Evolutionary conservation across 1,140 invertebrate species (phyloP).

Genomic region (Bombus ignitus): DNA sequence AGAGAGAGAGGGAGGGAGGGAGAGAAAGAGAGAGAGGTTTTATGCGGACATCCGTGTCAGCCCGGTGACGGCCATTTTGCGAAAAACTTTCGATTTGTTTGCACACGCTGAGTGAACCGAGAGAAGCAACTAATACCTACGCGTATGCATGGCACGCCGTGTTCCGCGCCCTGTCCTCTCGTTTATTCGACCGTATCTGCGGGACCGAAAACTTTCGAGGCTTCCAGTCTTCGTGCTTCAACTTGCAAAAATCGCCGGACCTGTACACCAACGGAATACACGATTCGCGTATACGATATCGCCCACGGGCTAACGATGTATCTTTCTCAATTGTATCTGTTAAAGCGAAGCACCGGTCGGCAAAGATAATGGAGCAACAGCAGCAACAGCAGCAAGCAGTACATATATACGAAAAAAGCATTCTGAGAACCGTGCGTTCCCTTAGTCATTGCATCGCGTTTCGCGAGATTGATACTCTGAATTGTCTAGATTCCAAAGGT

Average conservation of each 20-base stretch:
- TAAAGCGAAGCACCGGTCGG: conserved; percentile 26
- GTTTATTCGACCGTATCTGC: conserved; percentile 70
- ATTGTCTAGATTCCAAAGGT: conserved; percentile 56
- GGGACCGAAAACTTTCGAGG: conserved; percentile 63
- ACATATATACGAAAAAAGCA: conserved; percentile 30
- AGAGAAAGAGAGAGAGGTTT: conserved; percentile 64
- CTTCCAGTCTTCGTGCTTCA: conserved; percentile 52
- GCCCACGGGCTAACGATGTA: conserved; percentile 28
- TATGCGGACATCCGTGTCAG: conserved; percentile 81
- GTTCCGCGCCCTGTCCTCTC: conserved; percentile 64
- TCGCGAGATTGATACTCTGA: conserved; percentile 59
- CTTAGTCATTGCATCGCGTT: conserved; percentile 37
- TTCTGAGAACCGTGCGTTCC: conserved; percentile 44
- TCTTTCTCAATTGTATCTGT: conserved; percentile 30
- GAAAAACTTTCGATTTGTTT: conserved; percentile 82
- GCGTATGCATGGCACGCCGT: conserved; percentile 78
- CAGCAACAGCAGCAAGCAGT: not conserved
- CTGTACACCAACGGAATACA: conserved; percentile 44
- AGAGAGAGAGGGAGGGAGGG: conserved; percentile 2
- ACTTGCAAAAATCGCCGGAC: conserved; percentile 60
- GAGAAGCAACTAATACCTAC: conserved; percentile 76
- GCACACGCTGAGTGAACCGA: conserved; percentile 66
- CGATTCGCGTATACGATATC: conserved; percentile 47
- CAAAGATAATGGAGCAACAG: conserved; percentile 41
- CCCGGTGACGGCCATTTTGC: conserved; percentile 82